phyloP scores from a whole-genome alignment of 2,797 vertebrate genomes.

The Darevskia mixta region DNA sequence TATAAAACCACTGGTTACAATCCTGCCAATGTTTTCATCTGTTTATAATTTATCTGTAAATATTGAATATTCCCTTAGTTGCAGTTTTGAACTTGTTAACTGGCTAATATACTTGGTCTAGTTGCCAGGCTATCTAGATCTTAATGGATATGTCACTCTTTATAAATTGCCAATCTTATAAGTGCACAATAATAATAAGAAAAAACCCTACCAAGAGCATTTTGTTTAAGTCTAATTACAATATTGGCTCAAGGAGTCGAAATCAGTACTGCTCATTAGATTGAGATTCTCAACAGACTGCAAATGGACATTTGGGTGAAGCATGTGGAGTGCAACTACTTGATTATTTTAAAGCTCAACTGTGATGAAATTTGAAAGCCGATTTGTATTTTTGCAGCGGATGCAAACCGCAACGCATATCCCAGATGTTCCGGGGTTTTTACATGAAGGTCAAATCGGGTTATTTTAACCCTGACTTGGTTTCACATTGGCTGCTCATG shows the following conservation, averaged over 20 bases:
- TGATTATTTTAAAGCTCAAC: neutral
- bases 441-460: neutral
- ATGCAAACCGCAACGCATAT: neutral
- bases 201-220: neutral
- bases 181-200: neutral
- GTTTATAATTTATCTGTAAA: too few species aligned
- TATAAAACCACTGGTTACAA: too few species aligned
- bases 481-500: neutral
- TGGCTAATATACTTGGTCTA: neutral
- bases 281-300: neutral
- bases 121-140: neutral
- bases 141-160: neutral
- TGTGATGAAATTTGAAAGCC: neutral
- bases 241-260: neutral
- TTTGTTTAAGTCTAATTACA: neutral
- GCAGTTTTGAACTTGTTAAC: neutral
- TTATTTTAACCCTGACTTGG: too few species aligned
- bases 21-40: too few species aligned
- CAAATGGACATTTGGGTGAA: neutral
- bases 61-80: too few species aligned
- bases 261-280: slow-evolving; percentile 17
- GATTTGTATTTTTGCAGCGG: neutral
- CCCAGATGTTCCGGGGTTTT: neutral
- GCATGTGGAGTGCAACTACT: neutral
- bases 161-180: neutral